phyloP scores from a whole-genome alignment of 2,113 vertebrate genomes.

The Channa argus region DNA sequence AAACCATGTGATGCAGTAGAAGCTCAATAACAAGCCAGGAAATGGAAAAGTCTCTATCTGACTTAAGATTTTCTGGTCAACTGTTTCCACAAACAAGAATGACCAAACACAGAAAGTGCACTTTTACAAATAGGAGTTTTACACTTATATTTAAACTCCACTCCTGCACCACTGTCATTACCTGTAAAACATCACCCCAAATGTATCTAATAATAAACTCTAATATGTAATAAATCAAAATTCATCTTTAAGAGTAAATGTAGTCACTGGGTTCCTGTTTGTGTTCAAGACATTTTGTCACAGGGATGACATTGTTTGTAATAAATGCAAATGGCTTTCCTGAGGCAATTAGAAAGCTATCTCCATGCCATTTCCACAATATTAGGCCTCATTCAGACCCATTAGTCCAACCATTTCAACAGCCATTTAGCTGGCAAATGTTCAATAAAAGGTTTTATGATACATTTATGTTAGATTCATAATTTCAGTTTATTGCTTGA shows the following conservation, averaged over 20 bases:
- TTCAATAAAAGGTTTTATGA: neutral
- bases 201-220: neutral
- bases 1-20: neutral
- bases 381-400: slow-evolving; percentile 26
- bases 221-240: neutral
- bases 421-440: slow-evolving; percentile 5
- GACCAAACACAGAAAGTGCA: neutral
- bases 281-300: slow-evolving; percentile 18
- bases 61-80: neutral
- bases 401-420: slow-evolving; percentile 26
- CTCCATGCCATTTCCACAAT: slow-evolving; percentile 34
- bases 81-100: neutral
- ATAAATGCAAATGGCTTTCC: slow-evolving; percentile 41
- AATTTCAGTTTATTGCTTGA: too few relatives aligned
- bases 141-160: neutral
- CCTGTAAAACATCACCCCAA: neutral
- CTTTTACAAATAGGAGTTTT: neutral
- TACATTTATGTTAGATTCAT: neutral
- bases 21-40: neutral
- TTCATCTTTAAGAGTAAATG: slow-evolving; percentile 23
- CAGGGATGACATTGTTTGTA: slow-evolving; percentile 13
- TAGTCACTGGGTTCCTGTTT: neutral
- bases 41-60: too few relatives aligned
- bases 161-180: slow-evolving; percentile 1
- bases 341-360: slow-evolving; percentile 37